Base-by-base conservation (phyloP, 1,140 invertebrate genomes). In the Bombus superbus region DNA sequence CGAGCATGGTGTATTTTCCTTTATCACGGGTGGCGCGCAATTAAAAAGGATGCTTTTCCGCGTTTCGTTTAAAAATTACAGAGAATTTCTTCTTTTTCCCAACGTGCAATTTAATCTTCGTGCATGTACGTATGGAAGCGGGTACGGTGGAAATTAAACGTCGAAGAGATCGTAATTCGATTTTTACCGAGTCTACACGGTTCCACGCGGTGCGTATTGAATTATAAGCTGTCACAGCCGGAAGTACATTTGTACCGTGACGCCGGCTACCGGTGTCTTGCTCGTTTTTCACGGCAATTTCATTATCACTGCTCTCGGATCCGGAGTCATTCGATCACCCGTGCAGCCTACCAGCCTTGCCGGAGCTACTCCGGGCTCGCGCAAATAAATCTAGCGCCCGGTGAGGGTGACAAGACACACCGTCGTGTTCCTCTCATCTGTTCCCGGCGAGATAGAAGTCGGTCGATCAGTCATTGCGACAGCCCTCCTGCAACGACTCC, bases 401-500 rank as follows among this genome's bases (percentile, higher is more conserved):
- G n/a, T 68, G 73, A 84, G 84, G 83, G 83, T 88, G 85, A 91
- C 88, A 88, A 83, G 85, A 89, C 87, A 86, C 86, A 83, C 68
- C 76, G 89, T 90, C 87, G 85, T 91, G 87, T 90, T 87, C 75
- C 53, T 72, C 78, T 91, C 83, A 76, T 89, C 73, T 85, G 77
- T 87, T 86, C 73, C 81, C 53, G 42, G 77, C 62, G 80, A 90
- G 90, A 91, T 91, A 91, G 81, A 89, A 91, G 84, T 88, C 82
- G 86, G 66, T 83, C 91, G 89, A 92, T 92, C 90, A 90, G 88
- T 92, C 91, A 92, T 92, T 91, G 91, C 91, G 88, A 91, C 91
- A 92, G 89, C 88, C 75, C 86, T 90, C 85, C 83, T 84, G 81
- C 90, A 86, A 89, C 86, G 83, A 64, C 81, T 80, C 81, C 74